These are phyloP conservation scores for Amyelois transitella DNA, from an alignment of 1,140 invertebrate genomes.

Conservation along the genomic window DNA sequence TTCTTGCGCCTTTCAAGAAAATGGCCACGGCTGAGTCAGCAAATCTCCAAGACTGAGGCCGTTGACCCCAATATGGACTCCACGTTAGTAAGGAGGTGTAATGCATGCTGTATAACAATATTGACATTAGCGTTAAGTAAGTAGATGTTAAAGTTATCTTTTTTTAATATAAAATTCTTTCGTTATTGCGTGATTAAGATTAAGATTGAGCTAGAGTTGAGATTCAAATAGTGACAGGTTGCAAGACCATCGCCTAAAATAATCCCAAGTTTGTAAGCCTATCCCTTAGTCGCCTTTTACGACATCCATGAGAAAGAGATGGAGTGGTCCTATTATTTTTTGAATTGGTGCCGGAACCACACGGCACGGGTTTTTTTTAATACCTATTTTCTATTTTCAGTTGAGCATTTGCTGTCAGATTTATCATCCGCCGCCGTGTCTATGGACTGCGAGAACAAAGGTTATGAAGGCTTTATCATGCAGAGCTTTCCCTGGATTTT, in stretches of 20 bases:
- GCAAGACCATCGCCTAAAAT: too few relatives aligned
- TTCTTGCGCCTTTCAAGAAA: slow-evolving; percentile 32
- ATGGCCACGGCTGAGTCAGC: slow-evolving; percentile 23
- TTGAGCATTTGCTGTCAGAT: slow-evolving; percentile 34
- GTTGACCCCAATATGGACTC: not conserved
- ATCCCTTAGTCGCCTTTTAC: too few relatives aligned
- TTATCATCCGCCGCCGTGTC: slow-evolving; percentile 13
- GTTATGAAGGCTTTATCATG: slow-evolving; percentile 21
- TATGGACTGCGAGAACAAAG: slow-evolving; percentile 23
- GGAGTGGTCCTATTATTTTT: too few relatives aligned
- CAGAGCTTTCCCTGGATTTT: not conserved
- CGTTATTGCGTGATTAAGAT: too few relatives aligned
- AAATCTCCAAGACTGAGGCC: not conserved
- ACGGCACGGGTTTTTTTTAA: too few relatives aligned
- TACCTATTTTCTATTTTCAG: slow-evolving; percentile 32
- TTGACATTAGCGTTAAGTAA: slow-evolving; percentile 13
- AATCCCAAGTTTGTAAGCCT: too few relatives aligned
- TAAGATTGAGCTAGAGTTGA: too few relatives aligned
- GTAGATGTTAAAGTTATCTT: not conserved
- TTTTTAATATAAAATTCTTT: too few relatives aligned
- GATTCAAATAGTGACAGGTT: too few relatives aligned
- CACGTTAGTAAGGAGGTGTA: not conserved
- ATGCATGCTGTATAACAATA: not conserved
- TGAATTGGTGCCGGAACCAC: too few relatives aligned
- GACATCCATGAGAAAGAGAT: too few relatives aligned